Conservation (phyloP, 2,888 invertebrate species). For the Bunonema sp. region DNA sequence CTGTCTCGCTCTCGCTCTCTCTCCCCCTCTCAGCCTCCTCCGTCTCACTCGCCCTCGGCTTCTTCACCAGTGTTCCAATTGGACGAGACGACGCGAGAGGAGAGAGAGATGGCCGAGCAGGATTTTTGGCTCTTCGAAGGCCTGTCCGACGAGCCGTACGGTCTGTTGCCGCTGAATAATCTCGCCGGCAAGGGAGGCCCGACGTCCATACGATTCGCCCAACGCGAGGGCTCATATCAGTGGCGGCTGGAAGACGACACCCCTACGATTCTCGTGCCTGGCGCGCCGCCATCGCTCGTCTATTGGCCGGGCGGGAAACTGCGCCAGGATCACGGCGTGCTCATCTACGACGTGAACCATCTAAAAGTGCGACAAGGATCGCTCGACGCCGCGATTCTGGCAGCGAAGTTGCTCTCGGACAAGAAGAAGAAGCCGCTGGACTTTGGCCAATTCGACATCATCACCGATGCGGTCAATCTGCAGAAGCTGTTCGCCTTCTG, state of each 20-base stretch:
- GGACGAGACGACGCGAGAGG: no score
- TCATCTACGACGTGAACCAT: conserved; percentile 43
- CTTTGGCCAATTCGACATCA: conserved; percentile 41
- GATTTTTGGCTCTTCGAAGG: conserved; percentile 44
- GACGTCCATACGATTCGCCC: conserved; percentile 37
- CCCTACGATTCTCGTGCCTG: conserved; percentile 38
- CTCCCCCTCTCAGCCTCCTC: no score
- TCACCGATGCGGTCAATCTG: conserved; percentile 43
- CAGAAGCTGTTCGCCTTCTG: conserved; percentile 41
- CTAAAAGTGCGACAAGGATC: conserved; percentile 29
- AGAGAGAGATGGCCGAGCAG: no score
- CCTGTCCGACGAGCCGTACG: conserved; percentile 40
- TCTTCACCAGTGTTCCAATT: no score
- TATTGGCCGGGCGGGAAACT: conserved; percentile 42
- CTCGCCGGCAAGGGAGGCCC: conserved; percentile 36
- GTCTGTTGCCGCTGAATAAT: conserved; percentile 38
- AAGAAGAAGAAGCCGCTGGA: conserved; percentile 38
- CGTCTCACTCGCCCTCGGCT: no score
- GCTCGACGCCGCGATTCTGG: conserved; percentile 37
- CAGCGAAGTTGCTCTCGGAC: conserved; percentile 23
- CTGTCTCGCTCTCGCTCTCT: no score
- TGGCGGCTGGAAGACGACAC: conserved; percentile 41
- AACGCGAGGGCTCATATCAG: conserved; percentile 40
- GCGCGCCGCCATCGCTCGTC: conserved; percentile 30
- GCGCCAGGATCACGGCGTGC: conserved; percentile 35